Percentiles rank a stretch among this genome's conserved stretches.
Evolutionary conservation across 2,113 vertebrate genomes (phyloP).

Genomic region (Megaptera novaeangliae): DNA sequence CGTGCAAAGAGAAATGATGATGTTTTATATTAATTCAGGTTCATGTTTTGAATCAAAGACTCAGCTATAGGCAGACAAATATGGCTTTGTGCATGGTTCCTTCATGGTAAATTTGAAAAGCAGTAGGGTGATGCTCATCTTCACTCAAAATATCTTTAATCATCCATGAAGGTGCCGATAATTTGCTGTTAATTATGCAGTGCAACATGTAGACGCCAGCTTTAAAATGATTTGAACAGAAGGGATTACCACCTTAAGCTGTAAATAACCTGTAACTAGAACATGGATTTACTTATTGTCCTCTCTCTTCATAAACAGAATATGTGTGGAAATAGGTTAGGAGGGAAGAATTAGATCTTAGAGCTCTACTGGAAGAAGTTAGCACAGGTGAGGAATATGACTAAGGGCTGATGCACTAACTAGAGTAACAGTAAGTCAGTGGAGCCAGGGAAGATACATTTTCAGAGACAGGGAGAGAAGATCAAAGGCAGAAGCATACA

Average conservation of each 20-base stretch:
- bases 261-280: background rate
- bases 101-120: background rate
- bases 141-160: background rate
- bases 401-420: background rate
- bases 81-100: background rate
- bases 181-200: background rate
- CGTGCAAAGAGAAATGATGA: background rate
- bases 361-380: background rate
- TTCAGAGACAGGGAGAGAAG: background rate
- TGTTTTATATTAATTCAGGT: background rate
- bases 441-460: background rate
- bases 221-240: background rate
- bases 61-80: background rate
- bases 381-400: background rate
- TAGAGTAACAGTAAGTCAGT: background rate
- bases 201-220: background rate
- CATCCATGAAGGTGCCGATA: background rate
- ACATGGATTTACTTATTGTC: background rate
- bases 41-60: background rate
- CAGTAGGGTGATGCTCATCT: background rate
- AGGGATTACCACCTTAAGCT: background rate
- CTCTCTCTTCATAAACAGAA: background rate
- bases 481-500: background rate
- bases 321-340: background rate
- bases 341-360: background rate